These are phyloP conservation scores for Spodoptera picta DNA, from an alignment of 2,888 invertebrate species.

Conservation along the genomic window DNA sequence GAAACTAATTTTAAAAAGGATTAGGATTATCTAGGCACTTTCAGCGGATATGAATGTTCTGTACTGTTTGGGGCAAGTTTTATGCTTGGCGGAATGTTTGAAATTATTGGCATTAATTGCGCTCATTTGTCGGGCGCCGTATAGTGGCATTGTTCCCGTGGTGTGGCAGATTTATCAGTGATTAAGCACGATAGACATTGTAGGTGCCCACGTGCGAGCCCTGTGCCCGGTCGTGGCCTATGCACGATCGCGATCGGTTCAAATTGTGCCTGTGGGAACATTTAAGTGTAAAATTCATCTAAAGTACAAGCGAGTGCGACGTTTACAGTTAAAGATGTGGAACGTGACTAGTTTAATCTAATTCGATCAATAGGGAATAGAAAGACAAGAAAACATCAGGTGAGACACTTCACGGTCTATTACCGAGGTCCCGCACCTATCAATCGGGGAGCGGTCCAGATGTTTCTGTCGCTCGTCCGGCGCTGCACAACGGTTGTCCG, in stretches of 20 bases:
- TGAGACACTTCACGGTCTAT: constrained; percentile 67
- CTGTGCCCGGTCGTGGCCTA: constrained; percentile 79
- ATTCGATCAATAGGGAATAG: constrained; percentile 57
- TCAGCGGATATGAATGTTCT: constrained; percentile 32
- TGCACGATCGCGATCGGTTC: constrained; percentile 75
- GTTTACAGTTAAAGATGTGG: constrained; percentile 46
- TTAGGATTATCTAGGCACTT: constrained; percentile 25
- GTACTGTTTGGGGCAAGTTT: constrained; percentile 42
- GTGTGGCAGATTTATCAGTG: constrained; percentile 74
- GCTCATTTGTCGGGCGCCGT: constrained; percentile 74
- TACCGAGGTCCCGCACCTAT: constrained; percentile 64
- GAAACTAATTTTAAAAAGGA: constrained; percentile 50
- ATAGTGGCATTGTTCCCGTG: constrained; percentile 79
- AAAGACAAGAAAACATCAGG: constrained; percentile 63
- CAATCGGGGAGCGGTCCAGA: constrained; percentile 73
- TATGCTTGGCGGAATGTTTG: constrained; percentile 51
- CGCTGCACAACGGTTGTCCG: constrained; percentile 72
- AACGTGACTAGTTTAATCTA: constrained; percentile 60
- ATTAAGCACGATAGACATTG: constrained; percentile 76
- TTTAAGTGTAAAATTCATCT: constrained; percentile 50
- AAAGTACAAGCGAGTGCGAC: constrained; percentile 47
- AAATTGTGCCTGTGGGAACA: constrained; percentile 78
- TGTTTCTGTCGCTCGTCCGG: constrained; percentile 68
- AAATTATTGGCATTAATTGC: constrained; percentile 78
- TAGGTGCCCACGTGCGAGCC: constrained; percentile 74